Percentiles rank a stretch among this genome's conserved stretches.
Conservation (phyloP, 2,113 vertebrate genomes). For the Gnathonemus longibarbis region DNA sequence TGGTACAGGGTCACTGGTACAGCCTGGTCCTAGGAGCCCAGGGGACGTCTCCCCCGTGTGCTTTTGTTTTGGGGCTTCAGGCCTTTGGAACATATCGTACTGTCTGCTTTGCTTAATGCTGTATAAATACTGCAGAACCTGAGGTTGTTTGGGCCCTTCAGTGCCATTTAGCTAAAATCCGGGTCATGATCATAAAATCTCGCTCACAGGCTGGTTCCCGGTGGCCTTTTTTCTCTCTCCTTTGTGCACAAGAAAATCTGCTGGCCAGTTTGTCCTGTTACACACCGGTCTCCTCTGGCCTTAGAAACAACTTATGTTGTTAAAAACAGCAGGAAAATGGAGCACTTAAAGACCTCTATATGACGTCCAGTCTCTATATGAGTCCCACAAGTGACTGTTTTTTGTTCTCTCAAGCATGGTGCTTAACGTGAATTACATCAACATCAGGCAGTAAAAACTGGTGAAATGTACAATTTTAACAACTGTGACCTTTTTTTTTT, state of each 20-base stretch:
- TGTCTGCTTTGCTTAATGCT: neutral
- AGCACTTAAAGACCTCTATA: neutral
- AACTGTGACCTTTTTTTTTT: neutral
- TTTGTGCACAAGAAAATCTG: neutral
- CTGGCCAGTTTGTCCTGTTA: neutral
- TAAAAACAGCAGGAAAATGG: neutral
- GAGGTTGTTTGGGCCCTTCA: neutral
- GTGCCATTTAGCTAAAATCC: neutral
- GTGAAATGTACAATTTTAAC: neutral
- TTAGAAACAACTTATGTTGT: neutral
- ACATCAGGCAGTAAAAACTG: neutral
- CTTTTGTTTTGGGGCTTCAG: neutral
- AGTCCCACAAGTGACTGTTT: neutral
- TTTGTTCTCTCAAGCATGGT: neutral
- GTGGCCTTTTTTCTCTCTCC: neutral
- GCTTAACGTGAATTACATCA: neutral
- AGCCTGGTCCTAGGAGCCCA: neutral
- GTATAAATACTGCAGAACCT: neutral
- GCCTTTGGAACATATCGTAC: neutral
- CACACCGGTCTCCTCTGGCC: neutral
- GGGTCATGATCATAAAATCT: neutral
- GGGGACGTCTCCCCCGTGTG: too few species aligned
- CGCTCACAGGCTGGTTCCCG: neutral
- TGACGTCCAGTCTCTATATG: neutral
- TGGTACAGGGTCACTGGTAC: too few species aligned